phyloP scores from a whole-genome alignment of 2,113 vertebrate genomes.

The Hirundichthys speculiger region DNA sequence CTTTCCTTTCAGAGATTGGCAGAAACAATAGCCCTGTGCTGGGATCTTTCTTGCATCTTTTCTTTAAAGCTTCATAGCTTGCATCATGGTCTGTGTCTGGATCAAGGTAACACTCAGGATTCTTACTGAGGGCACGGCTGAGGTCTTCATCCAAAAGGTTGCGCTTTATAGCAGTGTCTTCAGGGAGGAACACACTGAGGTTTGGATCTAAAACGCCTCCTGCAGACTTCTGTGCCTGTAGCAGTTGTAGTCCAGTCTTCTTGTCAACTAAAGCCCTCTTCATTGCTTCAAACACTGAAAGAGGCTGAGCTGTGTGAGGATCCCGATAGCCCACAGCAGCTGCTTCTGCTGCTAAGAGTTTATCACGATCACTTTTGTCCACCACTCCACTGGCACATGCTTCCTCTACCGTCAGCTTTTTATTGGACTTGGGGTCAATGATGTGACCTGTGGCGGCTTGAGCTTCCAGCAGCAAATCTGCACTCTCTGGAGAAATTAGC shows the following conservation, averaged over 20 bases:
- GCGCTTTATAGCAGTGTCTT: slow-evolving; percentile 87
- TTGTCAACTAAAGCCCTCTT: slow-evolving; percentile 87
- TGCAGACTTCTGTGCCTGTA: slow-evolving; percentile 91
- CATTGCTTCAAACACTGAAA: slow-evolving; percentile 88
- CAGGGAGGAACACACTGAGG: slow-evolving; percentile 90
- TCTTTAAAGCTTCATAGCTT: slow-evolving; percentile 86
- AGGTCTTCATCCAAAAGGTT: slow-evolving; percentile 89
- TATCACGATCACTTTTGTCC: slow-evolving; percentile 85
- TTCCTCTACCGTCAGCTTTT: slow-evolving; percentile 87
- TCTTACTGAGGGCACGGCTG: slow-evolving; percentile 81
- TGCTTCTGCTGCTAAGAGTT: slow-evolving; percentile 89
- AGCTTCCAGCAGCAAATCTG: slow-evolving; percentile 75
- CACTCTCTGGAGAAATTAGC: slow-evolving; percentile 35
- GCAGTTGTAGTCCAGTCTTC: slow-evolving; percentile 84
- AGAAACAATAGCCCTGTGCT: slow-evolving; percentile 88
- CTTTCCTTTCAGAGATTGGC: slow-evolving; percentile 76
- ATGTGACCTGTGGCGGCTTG: slow-evolving; percentile 92
- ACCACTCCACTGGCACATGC: slow-evolving; percentile 87
- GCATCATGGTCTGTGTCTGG: slow-evolving; percentile 83
- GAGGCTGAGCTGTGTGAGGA: slow-evolving; percentile 82
- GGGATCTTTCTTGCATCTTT: slow-evolving; percentile 87
- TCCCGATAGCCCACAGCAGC: slow-evolving; percentile 90
- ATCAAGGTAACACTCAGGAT: slow-evolving; percentile 87
- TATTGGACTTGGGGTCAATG: slow-evolving; percentile 85
- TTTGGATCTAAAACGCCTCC: slow-evolving; percentile 93